Percentiles rank a stretch among this genome's conserved stretches.
Conservation (phyloP, 2,888 invertebrate species). For the Pachliopta kotzebuea region DNA sequence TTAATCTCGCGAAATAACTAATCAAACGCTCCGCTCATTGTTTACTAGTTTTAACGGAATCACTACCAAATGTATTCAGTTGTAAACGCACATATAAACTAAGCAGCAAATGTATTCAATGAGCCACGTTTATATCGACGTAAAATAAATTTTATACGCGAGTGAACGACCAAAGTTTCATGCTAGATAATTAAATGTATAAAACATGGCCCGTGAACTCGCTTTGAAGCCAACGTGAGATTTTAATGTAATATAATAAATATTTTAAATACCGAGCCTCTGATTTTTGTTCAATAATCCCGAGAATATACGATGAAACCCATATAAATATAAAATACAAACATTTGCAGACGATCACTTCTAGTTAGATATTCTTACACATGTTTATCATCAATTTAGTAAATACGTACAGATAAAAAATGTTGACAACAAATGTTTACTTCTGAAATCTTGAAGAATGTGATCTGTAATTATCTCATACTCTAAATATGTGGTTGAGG, state of each 20-base stretch:
- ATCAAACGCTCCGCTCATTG: slow-evolving; percentile 42
- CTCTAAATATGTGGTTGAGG: slow-evolving; percentile 28
- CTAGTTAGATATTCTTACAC: neutral
- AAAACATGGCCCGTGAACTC: slow-evolving; percentile 47
- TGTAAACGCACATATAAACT: slow-evolving; percentile 53
- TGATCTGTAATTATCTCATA: slow-evolving; percentile 28
- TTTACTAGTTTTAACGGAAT: slow-evolving; percentile 55
- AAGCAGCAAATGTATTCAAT: slow-evolving; percentile 38
- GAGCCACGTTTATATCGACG: slow-evolving; percentile 30
- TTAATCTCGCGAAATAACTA: slow-evolving; percentile 36
- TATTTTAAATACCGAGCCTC: slow-evolving; percentile 54
- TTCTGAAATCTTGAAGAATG: slow-evolving; percentile 21
- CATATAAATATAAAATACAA: neutral
- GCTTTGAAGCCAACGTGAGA: slow-evolving; percentile 49
- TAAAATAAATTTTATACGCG: slow-evolving; percentile 29
- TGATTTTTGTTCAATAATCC: slow-evolving; percentile 35
- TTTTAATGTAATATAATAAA: slow-evolving; percentile 42
- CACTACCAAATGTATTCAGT: slow-evolving; percentile 59
- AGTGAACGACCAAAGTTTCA: slow-evolving; percentile 41
- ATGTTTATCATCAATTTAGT: neutral
- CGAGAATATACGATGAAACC: slow-evolving; percentile 15
- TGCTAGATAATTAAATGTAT: slow-evolving; percentile 33
- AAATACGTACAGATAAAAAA: slow-evolving; percentile 13
- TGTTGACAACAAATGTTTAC: slow-evolving; percentile 24
- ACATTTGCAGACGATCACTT: no score